These are phyloP conservation scores for Polymixis flavicincta DNA, from an alignment of 2,888 invertebrate species.

Conservation along the genomic window DNA sequence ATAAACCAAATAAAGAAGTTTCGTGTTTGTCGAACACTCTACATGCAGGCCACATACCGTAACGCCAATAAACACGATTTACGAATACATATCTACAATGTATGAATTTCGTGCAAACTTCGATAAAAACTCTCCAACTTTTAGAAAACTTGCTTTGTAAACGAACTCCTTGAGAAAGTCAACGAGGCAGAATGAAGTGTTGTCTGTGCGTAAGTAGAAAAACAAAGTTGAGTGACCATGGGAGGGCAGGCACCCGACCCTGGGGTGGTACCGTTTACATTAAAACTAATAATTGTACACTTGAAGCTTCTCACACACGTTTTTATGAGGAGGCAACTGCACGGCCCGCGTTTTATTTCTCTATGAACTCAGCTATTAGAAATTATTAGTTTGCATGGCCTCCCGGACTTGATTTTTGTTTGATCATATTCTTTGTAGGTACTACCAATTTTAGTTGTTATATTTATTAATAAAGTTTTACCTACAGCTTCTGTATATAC, in stretches of 20 bases:
- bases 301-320: slow-evolving; percentile 18
- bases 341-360: slow-evolving; percentile 5
- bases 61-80: slow-evolving; percentile 59
- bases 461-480: not conserved
- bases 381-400: slow-evolving; percentile 4
- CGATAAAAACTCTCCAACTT: slow-evolving; percentile 54
- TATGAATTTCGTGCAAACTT: slow-evolving; percentile 57
- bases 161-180: slow-evolving; percentile 70
- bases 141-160: slow-evolving; percentile 64
- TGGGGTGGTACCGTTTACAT: slow-evolving; percentile 47
- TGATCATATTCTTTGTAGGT: not conserved
- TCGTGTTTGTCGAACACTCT: slow-evolving; percentile 56
- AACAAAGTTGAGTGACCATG: slow-evolving; percentile 85
- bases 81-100: slow-evolving; percentile 41
- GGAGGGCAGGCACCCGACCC: slow-evolving; percentile 54
- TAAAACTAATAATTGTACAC: slow-evolving; percentile 37
- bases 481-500: too few species aligned
- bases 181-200: slow-evolving; percentile 70
- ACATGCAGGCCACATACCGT: slow-evolving; percentile 61
- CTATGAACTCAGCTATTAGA: slow-evolving; percentile 4
- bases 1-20: slow-evolving; percentile 47
- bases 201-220: slow-evolving; percentile 75
- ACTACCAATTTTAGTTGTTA: not conserved
- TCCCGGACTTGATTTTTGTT: not conserved
- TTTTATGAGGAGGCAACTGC: slow-evolving; percentile 17